Percentiles rank a stretch among this genome's conserved stretches.
These are phyloP conservation scores for Pheucticus melanocephalus DNA, from an alignment of 2,113 vertebrate genomes.

Conservation along the genomic window DNA sequence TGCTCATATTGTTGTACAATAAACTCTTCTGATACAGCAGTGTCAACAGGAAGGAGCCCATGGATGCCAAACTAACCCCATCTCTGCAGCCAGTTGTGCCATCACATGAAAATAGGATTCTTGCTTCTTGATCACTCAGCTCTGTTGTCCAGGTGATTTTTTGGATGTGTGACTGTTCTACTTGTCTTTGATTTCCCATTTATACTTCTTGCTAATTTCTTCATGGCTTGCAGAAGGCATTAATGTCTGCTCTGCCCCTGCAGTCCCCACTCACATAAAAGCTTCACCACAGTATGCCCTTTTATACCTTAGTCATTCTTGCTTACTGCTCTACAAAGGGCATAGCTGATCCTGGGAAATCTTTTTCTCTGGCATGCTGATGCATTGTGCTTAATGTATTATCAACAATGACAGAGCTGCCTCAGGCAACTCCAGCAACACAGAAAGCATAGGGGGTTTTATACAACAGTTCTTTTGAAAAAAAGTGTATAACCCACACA, in stretches of 20 bases:
- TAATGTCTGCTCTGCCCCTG: neutral
- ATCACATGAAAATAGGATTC: neutral
- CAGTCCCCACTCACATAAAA: neutral
- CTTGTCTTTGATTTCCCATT: neutral
- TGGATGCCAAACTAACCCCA: neutral
- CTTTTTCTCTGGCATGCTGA: neutral
- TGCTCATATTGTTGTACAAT: neutral
- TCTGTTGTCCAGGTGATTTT: neutral
- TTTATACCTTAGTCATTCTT: neutral
- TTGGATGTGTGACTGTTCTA: neutral
- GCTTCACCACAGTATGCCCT: neutral
- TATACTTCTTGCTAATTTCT: neutral
- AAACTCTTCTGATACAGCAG: neutral
- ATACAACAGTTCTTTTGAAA: neutral
- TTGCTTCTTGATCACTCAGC: neutral
- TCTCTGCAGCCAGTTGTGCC: neutral
- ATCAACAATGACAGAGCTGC: conserved; percentile 35
- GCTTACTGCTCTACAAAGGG: conserved; percentile 1
- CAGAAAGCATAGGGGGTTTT: neutral
- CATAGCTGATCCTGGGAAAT: neutral
- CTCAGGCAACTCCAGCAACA: conserved; percentile 32
- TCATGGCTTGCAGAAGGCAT: neutral
- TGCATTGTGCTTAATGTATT: conserved; percentile 1
- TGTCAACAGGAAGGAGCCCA: neutral
- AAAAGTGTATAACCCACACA: neutral